Evolutionary conservation across 2,888 invertebrate genomes (phyloP).

Genomic region (Lochmaea capreae): DNA sequence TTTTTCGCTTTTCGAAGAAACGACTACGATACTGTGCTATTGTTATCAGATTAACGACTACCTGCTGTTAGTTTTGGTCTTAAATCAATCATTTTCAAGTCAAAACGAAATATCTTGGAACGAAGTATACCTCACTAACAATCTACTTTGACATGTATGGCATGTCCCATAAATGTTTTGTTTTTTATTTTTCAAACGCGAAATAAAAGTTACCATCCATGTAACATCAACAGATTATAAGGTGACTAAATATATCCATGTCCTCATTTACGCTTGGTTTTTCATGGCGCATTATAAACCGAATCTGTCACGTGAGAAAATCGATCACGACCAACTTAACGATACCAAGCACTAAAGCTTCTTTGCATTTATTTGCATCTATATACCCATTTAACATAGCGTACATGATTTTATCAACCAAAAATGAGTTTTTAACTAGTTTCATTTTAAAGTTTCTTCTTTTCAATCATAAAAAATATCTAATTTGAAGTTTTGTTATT

Average conservation of each 20-base stretch:
- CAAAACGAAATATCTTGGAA: too few species aligned
- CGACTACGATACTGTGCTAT: too few species aligned
- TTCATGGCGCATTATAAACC: slow-evolving; percentile 24
- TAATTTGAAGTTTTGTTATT: too few species aligned
- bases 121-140: too few species aligned
- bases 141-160: too few species aligned
- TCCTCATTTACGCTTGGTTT: slow-evolving; percentile 20
- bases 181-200: not conserved
- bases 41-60: too few species aligned
- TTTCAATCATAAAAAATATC: too few species aligned
- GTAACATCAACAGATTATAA: not conserved
- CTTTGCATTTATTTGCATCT: slow-evolving; percentile 6
- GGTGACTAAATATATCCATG: slow-evolving; percentile 11
- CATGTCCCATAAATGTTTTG: too few species aligned
- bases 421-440: not conserved
- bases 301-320: slow-evolving; percentile 41
- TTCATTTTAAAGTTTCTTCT: not conserved
- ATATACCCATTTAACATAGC: not conserved
- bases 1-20: too few species aligned
- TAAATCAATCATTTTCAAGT: too few species aligned
- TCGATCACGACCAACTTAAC: slow-evolving; percentile 36
- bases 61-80: too few species aligned
- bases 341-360: slow-evolving; percentile 18
- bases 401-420: not conserved
- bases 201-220: not conserved